Percentiles rank a stretch among this genome's conserved stretches.
phyloP scores from a whole-genome alignment of 2,888 invertebrate species.

The Strigamia transsilvanica region DNA sequence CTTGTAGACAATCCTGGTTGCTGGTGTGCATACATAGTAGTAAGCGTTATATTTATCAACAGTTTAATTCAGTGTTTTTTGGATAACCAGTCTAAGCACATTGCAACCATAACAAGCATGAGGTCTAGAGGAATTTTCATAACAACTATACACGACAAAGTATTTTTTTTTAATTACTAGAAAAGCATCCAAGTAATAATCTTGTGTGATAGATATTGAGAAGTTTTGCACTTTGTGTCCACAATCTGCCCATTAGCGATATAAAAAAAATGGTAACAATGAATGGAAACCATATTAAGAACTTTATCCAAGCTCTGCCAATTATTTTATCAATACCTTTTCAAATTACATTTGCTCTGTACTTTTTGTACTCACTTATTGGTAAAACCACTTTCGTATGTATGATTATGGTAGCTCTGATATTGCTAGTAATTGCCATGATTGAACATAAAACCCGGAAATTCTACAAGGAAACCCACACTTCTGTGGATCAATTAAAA shows the following conservation, averaged over 20 bases:
- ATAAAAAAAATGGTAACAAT: neutral
- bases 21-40: conserved; percentile 31
- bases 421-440: neutral
- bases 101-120: neutral
- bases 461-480: conserved; percentile 21
- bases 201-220: neutral
- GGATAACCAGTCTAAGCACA: conserved; percentile 10
- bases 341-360: neutral
- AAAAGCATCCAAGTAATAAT: neutral
- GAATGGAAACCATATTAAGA: neutral
- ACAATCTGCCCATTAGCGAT: neutral
- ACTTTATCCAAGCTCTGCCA: conserved; percentile 3
- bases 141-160: conserved; percentile 5
- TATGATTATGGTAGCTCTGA: neutral
- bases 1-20: neutral
- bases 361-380: conserved; percentile 7
- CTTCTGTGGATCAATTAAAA: conserved; percentile 11
- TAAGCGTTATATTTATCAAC: neutral
- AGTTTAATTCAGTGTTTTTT: conserved; percentile 31
- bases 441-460: neutral
- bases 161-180: too few species aligned
- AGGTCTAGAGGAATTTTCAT: neutral
- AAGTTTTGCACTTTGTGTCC: conserved; percentile 12
- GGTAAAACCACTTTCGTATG: neutral
- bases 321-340: neutral